Evolutionary conservation across 2,797 vertebrate genomes (phyloP).

Genomic region (Periophthalmus magnuspinnatus): DNA sequence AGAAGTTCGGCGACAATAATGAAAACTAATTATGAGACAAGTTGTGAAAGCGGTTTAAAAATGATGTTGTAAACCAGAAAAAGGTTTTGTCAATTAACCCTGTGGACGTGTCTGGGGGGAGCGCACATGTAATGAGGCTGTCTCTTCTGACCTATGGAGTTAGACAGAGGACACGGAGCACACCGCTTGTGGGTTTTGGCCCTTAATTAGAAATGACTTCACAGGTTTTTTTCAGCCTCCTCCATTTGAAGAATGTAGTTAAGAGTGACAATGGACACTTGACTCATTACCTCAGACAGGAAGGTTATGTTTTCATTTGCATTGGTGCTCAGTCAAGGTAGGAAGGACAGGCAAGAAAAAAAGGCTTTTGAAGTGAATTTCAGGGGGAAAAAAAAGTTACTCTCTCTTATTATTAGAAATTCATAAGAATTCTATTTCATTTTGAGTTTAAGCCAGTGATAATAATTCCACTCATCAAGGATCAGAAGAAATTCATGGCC

Average conservation of each 20-base stretch:
- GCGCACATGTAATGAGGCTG: slow-evolving; percentile 71
- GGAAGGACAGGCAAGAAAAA: background rate
- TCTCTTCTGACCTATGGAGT: slow-evolving; percentile 74
- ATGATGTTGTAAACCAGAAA: slow-evolving; percentile 74
- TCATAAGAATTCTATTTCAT: background rate
- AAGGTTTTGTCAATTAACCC: slow-evolving; percentile 80
- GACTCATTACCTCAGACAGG: slow-evolving; percentile 6
- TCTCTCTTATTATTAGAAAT: background rate
- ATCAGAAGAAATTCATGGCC: background rate
- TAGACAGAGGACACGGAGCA: slow-evolving; percentile 69
- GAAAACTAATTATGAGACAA: slow-evolving; percentile 80
- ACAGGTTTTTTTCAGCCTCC: slow-evolving; percentile 35
- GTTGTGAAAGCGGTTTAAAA: slow-evolving; percentile 71
- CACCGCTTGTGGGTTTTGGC: slow-evolving; percentile 46
- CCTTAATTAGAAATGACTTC: slow-evolving; percentile 68
- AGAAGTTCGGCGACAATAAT: slow-evolving; percentile 73
- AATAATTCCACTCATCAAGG: no score
- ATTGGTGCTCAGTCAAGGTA: background rate
- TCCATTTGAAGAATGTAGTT: slow-evolving; percentile 10
- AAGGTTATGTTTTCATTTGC: slow-evolving; percentile 11
- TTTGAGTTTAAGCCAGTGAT: background rate
- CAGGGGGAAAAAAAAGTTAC: background rate
- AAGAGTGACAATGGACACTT: slow-evolving; percentile 14
- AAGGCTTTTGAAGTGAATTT: background rate
- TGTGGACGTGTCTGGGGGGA: slow-evolving; percentile 63